A percentile compares a stretch with the other conserved stretches of the same genome.
Evolutionary conservation across 2,888 invertebrate genomes (phyloP).

Genomic region (Galerucella calmariensis): DNA sequence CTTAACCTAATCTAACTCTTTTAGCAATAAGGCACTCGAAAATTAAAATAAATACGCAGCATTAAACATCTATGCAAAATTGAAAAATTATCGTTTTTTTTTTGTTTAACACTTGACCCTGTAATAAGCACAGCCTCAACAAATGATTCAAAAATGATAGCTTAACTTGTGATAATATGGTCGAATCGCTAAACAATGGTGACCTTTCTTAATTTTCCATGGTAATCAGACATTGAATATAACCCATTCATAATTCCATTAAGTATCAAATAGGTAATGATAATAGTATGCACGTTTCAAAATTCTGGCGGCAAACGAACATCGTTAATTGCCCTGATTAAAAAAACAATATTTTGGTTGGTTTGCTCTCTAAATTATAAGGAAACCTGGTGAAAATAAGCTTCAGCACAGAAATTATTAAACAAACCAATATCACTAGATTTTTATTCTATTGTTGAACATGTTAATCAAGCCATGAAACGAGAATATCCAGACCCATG

Average conservation of each 20-base stretch:
- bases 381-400: too few relatives aligned
- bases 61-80: background rate
- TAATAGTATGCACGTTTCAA: background rate
- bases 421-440: too few relatives aligned
- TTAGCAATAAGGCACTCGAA: too few relatives aligned
- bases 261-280: background rate
- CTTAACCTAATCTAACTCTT: too few relatives aligned
- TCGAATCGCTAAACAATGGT: background rate
- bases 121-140: background rate
- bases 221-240: background rate
- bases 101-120: conserved; percentile 10
- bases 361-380: too few relatives aligned
- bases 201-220: background rate
- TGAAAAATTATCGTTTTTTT: background rate
- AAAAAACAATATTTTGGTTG: background rate
- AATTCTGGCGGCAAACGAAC: background rate
- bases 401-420: too few relatives aligned
- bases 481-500: too few relatives aligned
- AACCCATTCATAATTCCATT: background rate
- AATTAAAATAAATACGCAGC: background rate
- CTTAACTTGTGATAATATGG: background rate
- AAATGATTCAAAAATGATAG: background rate
- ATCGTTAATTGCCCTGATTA: background rate
- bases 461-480: too few relatives aligned
- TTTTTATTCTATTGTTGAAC: too few relatives aligned